These are phyloP conservation scores for Meles meles DNA, from an alignment of 2,113 vertebrate species.

Conservation along the genomic window DNA sequence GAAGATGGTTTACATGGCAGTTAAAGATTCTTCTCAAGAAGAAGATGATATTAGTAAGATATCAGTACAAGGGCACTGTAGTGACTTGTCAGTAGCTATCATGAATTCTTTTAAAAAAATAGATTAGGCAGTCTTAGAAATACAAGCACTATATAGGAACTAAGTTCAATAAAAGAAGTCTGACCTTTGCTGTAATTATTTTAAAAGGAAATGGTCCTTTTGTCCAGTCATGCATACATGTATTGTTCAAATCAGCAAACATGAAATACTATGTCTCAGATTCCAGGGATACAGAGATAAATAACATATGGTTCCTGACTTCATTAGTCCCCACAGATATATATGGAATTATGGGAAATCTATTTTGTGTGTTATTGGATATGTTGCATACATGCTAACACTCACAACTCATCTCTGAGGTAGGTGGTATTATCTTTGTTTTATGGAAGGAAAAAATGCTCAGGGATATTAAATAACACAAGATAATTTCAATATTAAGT, in stretches of 20 bases:
- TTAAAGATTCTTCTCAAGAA: constrained; percentile 93
- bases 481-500: not conserved
- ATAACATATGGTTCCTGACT: not conserved
- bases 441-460: constrained; percentile 3
- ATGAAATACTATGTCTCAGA: not conserved
- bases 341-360: not conserved
- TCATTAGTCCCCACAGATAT: constrained; percentile 1
- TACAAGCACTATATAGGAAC: not conserved
- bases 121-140: not conserved
- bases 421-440: constrained; percentile 8
- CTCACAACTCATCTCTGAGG: not conserved
- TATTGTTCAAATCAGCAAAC: constrained; percentile 22
- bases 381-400: not conserved
- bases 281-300: not conserved
- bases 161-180: constrained; percentile 31
- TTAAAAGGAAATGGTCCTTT: constrained; percentile 25
- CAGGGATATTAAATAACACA: not conserved
- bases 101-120: not conserved
- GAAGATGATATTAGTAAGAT: constrained; percentile 93
- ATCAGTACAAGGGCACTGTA: not conserved
- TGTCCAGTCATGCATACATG: not conserved
- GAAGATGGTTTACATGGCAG: constrained; percentile 99
- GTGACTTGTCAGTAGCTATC: not conserved
- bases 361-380: not conserved
- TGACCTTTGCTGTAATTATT: constrained; percentile 5